Conservation (phyloP, 1,140 invertebrate genomes). For the Campoletis sonorensis region DNA sequence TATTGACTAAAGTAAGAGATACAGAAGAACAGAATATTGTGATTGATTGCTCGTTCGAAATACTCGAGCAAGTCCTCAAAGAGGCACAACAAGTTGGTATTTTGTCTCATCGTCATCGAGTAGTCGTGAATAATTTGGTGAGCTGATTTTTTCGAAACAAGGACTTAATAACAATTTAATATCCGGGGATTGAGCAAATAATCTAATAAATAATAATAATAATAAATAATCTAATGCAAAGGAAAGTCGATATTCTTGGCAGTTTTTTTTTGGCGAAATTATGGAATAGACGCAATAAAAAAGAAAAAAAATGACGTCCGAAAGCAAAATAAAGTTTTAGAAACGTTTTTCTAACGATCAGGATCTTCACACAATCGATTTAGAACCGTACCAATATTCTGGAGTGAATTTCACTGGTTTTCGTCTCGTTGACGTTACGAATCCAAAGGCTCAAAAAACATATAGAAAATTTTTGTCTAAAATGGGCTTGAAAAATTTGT, state of each 20-base stretch:
- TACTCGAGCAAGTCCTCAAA: constrained; percentile 82
- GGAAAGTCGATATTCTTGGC: too few relatives aligned
- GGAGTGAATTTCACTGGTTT: constrained; percentile 91
- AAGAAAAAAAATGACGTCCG: not conserved
- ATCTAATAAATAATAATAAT: too few relatives aligned
- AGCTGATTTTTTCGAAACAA: constrained; percentile 50
- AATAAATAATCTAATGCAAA: too few relatives aligned
- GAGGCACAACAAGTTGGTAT: constrained; percentile 91
- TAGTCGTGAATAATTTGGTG: constrained; percentile 86
- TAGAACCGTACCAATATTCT: constrained; percentile 88
- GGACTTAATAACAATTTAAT: not conserved
- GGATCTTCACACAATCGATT: constrained; percentile 88
- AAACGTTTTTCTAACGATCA: constrained; percentile 56
- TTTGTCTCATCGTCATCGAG: constrained; percentile 86
- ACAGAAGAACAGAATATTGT: constrained; percentile 80
- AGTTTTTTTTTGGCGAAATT: too few relatives aligned
- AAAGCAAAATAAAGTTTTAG: not conserved
- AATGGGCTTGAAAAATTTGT: constrained; percentile 60
- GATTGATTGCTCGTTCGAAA: constrained; percentile 84
- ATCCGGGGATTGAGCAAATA: too few relatives aligned
- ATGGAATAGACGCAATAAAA: too few relatives aligned
- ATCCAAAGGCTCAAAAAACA: constrained; percentile 77
- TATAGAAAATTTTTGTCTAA: constrained; percentile 64
- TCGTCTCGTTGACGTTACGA: constrained; percentile 82
- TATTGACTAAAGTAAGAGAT: constrained; percentile 58